phyloP scores from a whole-genome alignment of 1,140 invertebrate species.

The Plodia interpunctella region DNA sequence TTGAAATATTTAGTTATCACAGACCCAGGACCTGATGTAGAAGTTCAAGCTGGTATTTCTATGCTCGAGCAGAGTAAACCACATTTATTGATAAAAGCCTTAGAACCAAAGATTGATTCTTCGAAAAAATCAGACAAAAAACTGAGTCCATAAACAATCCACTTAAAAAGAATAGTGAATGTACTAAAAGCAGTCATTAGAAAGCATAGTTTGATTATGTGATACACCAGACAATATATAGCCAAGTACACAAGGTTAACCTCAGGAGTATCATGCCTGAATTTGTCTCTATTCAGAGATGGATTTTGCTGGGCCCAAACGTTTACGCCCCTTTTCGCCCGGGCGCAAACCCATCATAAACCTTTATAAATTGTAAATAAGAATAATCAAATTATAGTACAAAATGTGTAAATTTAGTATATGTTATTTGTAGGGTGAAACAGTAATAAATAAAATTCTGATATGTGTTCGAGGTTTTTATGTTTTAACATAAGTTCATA shows the following conservation, averaged over 20 bases:
- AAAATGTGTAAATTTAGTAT: neutral
- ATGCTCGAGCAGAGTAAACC: constrained; percentile 60
- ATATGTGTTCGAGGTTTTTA: constrained; percentile 60
- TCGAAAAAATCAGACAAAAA: neutral
- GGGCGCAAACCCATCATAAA: too few relatives aligned
- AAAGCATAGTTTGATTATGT: too few relatives aligned
- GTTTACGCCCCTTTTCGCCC: too few relatives aligned
- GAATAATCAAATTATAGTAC: constrained; percentile 15
- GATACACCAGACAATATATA: too few relatives aligned
- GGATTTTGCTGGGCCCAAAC: too few relatives aligned
- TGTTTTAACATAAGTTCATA: constrained; percentile 72
- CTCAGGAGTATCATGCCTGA: too few relatives aligned
- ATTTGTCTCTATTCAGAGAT: too few relatives aligned
- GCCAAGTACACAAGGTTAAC: too few relatives aligned
- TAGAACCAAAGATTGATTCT: constrained; percentile 9
- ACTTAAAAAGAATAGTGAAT: too few relatives aligned
- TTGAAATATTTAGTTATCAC: constrained; percentile 55
- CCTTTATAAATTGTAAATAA: constrained; percentile 11
- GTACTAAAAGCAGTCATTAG: too few relatives aligned
- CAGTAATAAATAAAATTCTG: constrained; percentile 41
- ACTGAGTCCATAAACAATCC: too few relatives aligned
- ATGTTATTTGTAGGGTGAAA: neutral
- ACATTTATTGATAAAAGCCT: constrained; percentile 54
- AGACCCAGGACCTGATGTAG: constrained; percentile 55
- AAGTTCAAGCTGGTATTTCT: constrained; percentile 56